Evolutionary conservation across 2,888 invertebrate genomes (phyloP), one percentile per base, ranked within the genome.

Genomic region (Amblyjoppa fuscipennis): DNA sequence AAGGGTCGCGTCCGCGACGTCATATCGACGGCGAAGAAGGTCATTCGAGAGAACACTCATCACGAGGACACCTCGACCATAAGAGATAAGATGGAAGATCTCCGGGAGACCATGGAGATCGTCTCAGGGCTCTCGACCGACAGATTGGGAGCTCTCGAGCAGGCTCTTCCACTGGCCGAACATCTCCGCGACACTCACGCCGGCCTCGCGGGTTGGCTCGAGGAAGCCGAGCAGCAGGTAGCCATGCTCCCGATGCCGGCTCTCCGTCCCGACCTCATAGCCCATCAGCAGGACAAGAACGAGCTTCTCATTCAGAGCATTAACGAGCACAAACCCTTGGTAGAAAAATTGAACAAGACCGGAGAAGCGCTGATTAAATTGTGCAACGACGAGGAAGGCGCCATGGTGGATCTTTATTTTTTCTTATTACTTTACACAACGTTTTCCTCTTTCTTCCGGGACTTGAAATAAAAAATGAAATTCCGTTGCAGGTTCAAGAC

Each of bases 321-420:
- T 89, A 96, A 97, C 87, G 98, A 98, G 92, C 99, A 99, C 95
- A 99, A 98, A 93, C 99, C 99, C 0, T 95, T 99, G 56, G 96
- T 99, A 0, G 99, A 99, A 93, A 98, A 99, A 94, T 95, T 99
- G 78, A 98, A 98, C 93, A 99, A 99, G 95, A 99, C 99, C 1
- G 99, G 99, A 0, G 97, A 97, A 90, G 99, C 99, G 2, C 95
- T 99, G 16, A 96, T 97, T 16, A 96, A 97, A 71, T 95, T 99
- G 34, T 98, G 98, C 88, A 97, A 97, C 41, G 98, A 98, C 16
- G 98, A 98, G 75, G 99, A 99, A 92, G 97, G 97, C 0, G 96
- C 96, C 28, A 97, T 98, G 92, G 53, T 53, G 9, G 2, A 20
- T 53, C 3, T 20, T 6, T 53, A 38, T 20, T n/a, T 53, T 20